Conservation (phyloP, 2,888 invertebrate species). For the Meganola albula region DNA sequence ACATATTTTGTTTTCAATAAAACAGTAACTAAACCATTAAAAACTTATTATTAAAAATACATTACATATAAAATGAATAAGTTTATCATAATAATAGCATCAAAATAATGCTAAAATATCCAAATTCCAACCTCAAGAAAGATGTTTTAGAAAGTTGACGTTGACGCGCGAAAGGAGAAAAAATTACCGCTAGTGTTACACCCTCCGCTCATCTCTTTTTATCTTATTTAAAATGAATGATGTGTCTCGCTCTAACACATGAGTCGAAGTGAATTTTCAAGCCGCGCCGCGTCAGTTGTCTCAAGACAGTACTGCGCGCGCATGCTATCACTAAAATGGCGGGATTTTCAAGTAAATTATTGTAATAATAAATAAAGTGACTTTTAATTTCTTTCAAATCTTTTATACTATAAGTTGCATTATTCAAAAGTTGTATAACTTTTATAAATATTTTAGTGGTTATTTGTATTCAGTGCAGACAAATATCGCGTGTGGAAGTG, state of each 20-base stretch:
- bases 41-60: too few species aligned
- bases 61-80: too few species aligned
- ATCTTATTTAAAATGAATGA: constrained; percentile 24
- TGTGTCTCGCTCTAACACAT: constrained; percentile 43
- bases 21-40: too few species aligned
- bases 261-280: constrained; percentile 45
- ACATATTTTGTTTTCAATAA: too few species aligned
- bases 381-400: constrained; percentile 19
- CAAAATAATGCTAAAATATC: constrained; percentile 45
- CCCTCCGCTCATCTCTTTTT: constrained; percentile 49
- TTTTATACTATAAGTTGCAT: constrained; percentile 4
- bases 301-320: constrained; percentile 47
- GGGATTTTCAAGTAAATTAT: constrained; percentile 34
- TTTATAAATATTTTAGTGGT: constrained; percentile 9
- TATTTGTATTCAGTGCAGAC: constrained; percentile 16
- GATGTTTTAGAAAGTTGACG: constrained; percentile 75
- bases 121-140: constrained; percentile 53
- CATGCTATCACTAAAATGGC: constrained; percentile 41
- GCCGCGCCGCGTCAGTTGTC: constrained; percentile 52
- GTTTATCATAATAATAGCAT: constrained; percentile 29
- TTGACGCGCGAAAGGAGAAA: constrained; percentile 71
- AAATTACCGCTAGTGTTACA: constrained; percentile 72
- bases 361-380: constrained; percentile 31
- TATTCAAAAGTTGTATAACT: constrained; percentile 12
- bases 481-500: constrained; percentile 32